Conservation (phyloP, 2,113 vertebrate genomes). For the Grammomys dolichurus region DNA sequence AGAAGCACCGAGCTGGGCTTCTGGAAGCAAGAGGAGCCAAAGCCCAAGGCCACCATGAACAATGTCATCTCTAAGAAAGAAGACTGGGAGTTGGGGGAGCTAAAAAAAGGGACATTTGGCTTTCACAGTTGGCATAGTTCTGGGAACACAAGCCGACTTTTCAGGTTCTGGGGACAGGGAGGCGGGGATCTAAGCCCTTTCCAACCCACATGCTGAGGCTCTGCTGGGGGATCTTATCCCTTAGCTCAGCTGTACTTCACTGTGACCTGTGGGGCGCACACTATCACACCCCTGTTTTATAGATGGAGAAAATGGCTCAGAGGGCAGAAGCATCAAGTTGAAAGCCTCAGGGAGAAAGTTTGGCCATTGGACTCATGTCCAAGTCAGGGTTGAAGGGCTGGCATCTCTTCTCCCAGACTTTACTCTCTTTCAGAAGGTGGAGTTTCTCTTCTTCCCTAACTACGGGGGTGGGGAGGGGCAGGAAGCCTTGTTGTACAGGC, state of each 20-base stretch:
- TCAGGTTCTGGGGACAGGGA: not conserved
- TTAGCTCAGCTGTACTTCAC: not conserved
- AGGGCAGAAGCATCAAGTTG: no score
- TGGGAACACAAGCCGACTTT: not conserved
- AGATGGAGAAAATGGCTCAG: not conserved
- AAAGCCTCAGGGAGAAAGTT: not conserved
- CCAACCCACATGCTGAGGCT: rapidly evolving
- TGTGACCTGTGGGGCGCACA: not conserved
- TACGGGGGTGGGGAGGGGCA: no score
- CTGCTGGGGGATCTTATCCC: no score
- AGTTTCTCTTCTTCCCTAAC: not conserved
- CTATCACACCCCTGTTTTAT: no score
- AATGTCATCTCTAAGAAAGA: not conserved
- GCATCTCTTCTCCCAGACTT: not conserved
- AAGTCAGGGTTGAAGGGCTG: rapidly evolving
- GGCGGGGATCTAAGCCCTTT: not conserved
- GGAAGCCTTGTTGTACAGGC: not conserved
- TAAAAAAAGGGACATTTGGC: not conserved
- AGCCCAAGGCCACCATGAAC: not conserved
- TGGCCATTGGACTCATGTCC: rapidly evolving
- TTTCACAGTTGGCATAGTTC: not conserved
- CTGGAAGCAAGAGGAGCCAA: not conserved
- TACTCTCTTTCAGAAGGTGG: not conserved
- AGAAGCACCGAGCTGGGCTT: not conserved
- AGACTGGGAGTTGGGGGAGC: not conserved